Evolutionary conservation across 2,113 vertebrate species (phyloP).

Genomic region (Odobenus rosmarus): DNA sequence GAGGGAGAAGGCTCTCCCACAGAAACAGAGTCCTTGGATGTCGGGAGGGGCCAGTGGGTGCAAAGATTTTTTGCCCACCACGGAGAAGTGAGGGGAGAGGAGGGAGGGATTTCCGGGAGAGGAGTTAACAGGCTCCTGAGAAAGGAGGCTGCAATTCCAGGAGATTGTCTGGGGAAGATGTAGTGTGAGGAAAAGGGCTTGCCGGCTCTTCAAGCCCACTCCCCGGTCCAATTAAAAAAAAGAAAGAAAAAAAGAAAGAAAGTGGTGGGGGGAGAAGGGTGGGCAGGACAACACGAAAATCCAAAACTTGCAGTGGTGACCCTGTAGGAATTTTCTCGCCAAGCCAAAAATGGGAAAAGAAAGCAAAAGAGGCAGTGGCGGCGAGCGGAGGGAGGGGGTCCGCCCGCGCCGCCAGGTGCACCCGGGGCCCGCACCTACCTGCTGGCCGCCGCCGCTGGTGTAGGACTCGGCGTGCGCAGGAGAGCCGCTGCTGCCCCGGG

Average conservation of each 20-base stretch:
- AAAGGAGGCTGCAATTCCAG: neutral
- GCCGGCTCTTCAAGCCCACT: neutral
- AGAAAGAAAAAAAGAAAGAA: neutral
- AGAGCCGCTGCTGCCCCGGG: slow-evolving; percentile 97
- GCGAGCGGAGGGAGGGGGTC: neutral
- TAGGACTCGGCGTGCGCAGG: slow-evolving; percentile 95
- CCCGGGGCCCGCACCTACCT: slow-evolving; percentile 87
- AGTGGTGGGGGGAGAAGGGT: neutral
- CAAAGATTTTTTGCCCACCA: neutral
- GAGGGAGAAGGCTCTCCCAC: neutral
- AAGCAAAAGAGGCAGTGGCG: neutral
- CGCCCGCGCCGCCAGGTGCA: slow-evolving; percentile 60
- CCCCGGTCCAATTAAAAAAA: neutral
- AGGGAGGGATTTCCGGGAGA: neutral
- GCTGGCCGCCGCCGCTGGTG: slow-evolving; percentile 91
- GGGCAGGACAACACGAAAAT: neutral
- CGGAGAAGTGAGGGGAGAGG: neutral
- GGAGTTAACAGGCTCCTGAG: neutral
- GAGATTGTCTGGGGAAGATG: neutral
- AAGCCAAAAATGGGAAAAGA: slow-evolving; percentile 1
- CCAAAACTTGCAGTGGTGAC: slow-evolving; percentile 17
- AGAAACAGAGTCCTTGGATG: neutral
- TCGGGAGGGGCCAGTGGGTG: neutral
- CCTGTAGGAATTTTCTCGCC: neutral
- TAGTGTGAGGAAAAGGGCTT: neutral